A percentile compares a stretch with the other conserved stretches of the same genome.
phyloP scores from a whole-genome alignment of 2,113 vertebrate genomes.

The Tyrannus savana region DNA sequence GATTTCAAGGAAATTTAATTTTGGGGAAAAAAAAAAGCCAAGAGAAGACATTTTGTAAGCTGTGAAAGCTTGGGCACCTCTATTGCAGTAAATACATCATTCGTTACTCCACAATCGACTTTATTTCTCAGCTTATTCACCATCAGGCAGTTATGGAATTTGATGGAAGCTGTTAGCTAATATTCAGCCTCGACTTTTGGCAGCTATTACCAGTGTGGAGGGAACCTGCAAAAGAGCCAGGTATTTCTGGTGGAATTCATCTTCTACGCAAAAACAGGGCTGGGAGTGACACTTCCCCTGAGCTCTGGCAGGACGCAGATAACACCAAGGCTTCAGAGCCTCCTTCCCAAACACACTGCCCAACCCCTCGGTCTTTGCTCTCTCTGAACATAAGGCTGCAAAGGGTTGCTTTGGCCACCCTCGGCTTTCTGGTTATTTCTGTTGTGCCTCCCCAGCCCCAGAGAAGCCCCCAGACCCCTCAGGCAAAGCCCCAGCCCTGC shows the following conservation, averaged over 20 bases:
- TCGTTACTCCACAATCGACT: conserved; percentile 19
- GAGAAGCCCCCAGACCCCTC: neutral
- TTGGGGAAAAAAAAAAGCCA: neutral
- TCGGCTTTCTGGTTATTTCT: neutral
- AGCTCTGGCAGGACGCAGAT: neutral
- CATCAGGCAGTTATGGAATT: neutral
- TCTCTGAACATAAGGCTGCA: neutral
- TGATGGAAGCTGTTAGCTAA: conserved; percentile 2
- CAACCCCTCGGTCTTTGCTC: neutral
- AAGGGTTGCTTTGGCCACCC: neutral
- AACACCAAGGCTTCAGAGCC: neutral
- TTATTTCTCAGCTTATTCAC: conserved; percentile 36
- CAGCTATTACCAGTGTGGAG: neutral
- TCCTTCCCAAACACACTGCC: neutral
- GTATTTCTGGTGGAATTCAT: neutral
- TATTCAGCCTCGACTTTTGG: neutral
- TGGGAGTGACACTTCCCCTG: neutral
- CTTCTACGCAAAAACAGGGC: neutral
- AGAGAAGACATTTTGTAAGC: conserved; percentile 17
- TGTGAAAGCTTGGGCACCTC: conserved; percentile 10
- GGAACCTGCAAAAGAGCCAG: neutral
- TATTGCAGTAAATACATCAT: neutral
- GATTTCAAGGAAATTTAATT: conserved; percentile 61
- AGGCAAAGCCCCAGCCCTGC: neutral
- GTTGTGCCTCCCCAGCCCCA: neutral